phyloP scores from a whole-genome alignment of 2,797 vertebrate genomes.

The Cossypha caffra region DNA sequence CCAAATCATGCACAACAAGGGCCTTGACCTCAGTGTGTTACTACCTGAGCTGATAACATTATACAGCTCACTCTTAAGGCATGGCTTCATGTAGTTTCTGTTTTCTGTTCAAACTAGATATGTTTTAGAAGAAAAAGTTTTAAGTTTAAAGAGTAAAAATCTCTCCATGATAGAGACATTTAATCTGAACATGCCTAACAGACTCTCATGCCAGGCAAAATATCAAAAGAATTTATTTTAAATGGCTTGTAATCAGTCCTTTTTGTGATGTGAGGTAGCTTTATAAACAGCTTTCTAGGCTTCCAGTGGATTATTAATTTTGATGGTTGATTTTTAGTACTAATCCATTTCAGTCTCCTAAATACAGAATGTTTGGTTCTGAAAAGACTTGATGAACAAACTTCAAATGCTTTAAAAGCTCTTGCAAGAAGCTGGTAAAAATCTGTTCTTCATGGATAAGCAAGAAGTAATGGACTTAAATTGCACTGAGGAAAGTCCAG shows the following conservation, averaged over 20 bases:
- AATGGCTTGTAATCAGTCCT: not conserved
- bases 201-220: not conserved
- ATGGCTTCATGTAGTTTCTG: not conserved
- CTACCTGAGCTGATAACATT: accelerated
- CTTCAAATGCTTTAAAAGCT: conserved; percentile 26
- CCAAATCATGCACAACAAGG: not conserved
- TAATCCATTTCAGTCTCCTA: conserved; percentile 1
- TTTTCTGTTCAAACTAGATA: not conserved
- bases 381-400: not conserved
- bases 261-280: not conserved
- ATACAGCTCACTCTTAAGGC: not conserved
- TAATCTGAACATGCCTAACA: not conserved
- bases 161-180: not conserved
- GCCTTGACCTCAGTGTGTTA: not conserved
- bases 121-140: not conserved
- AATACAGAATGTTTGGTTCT: not conserved
- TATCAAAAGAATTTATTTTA: not conserved
- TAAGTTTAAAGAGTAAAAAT: not conserved
- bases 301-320: conserved; percentile 14
- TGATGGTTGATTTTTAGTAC: not conserved
- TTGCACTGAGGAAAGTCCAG: not conserved
- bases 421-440: not conserved
- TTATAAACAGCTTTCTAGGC: not conserved
- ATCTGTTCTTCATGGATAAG: not conserved
- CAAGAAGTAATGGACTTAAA: not conserved